Base-by-base conservation (phyloP, 2,797 vertebrate genomes). In the Cuculus canorus region DNA sequence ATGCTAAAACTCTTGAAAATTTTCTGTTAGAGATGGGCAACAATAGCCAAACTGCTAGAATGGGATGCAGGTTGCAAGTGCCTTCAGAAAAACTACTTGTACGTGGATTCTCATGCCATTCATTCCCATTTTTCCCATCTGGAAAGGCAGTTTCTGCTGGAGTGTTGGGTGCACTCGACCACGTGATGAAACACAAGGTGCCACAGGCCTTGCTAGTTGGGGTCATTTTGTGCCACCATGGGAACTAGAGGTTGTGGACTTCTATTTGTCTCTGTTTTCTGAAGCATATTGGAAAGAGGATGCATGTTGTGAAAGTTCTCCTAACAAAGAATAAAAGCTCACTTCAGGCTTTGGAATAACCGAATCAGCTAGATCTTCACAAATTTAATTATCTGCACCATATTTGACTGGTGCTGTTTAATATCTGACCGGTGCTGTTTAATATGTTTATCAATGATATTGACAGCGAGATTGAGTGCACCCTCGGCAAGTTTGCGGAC, bases 171-270 rank as follows among this genome's bases (percentile, higher is more conserved):
- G 48, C 53, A 60, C 35, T 32, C 57, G 57, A 8, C n/a, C 13
- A 1, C 7, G 22, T 48, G 15, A 3, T 45, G 50, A 25, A 37
- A 48, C 19, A 5, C 6, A 39, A 39, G 19, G 64, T 61, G 48
- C 17, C 39, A 4, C 35, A 39, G 63, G 5, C 5, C 4, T 24
- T 82, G 3, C 17, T 4, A 21, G 5, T 1, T 35, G 17, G 33
- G 19, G 9, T 65, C 2, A 2, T 17, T 47, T 18, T 23, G 52
- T 81, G n/a, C 77, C 17, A 16, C 11, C 3, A 0, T 6, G 23
- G 45, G 21, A 17, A 4, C 39, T 30, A 83, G 30, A 43, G 47
- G 22, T 25, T 60, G 39, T 47, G 13, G 56, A 18, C 21, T 59
- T 69, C 41, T 78, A 4, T 27, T 64, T 6, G 2, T n/a, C 1